Evolutionary conservation across 2,113 vertebrate species (phyloP).

Genomic region (Mastomys coucha): DNA sequence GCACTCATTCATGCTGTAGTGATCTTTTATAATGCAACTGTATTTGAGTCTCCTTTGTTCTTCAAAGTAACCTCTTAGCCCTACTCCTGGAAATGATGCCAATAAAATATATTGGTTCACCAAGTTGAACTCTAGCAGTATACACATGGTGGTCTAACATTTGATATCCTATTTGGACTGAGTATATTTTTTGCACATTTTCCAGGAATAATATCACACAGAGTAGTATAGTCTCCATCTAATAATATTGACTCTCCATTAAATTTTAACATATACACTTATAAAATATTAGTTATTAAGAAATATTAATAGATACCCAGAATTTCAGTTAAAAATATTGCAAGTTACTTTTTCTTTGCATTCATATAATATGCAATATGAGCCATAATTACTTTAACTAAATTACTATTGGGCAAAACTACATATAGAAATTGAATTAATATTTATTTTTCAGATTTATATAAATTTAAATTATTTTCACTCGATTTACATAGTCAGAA

Average conservation of each 20-base stretch:
- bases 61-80: not conserved
- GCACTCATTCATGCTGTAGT: not conserved
- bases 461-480: not conserved
- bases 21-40: not conserved
- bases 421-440: not conserved
- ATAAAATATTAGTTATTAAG: not conserved
- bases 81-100: not conserved
- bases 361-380: not conserved
- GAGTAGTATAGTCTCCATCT: not conserved
- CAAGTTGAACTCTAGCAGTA: not conserved
- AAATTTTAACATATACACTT: not conserved
- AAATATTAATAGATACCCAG: not conserved
- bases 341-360: not conserved
- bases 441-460: conserved; percentile 29
- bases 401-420: not conserved
- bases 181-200: not conserved
- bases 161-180: not conserved
- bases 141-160: not conserved
- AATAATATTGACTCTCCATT: not conserved
- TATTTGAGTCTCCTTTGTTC: not conserved
- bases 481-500: not conserved
- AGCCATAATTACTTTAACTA: conserved; percentile 23
- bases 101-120: not conserved
- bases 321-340: not conserved
- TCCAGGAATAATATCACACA: not conserved